These are phyloP conservation scores for Onychostruthus taczanowskii DNA, from an alignment of 2,113 vertebrate genomes.

Conservation along the genomic window DNA sequence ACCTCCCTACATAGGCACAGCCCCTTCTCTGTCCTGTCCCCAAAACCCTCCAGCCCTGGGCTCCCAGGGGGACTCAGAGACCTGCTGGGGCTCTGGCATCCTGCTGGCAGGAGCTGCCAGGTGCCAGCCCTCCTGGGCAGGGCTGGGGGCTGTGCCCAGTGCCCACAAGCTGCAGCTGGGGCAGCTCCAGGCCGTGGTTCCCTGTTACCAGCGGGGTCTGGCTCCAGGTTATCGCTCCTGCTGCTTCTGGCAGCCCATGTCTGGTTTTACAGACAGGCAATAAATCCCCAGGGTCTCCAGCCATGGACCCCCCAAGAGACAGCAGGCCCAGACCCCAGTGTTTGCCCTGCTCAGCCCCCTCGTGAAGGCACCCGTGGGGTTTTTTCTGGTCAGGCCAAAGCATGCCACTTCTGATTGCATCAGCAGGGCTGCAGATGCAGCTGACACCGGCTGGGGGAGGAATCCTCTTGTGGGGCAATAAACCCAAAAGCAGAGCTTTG, in stretches of 20 bases:
- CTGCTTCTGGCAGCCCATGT: not conserved
- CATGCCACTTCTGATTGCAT: not conserved
- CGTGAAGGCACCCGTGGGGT: not conserved
- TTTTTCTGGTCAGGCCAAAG: not conserved
- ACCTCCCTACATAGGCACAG: not conserved
- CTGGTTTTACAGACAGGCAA: not conserved
- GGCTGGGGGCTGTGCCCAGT: fast-evolving
- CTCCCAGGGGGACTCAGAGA: not conserved
- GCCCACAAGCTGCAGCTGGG: not conserved
- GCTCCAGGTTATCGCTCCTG: not conserved
- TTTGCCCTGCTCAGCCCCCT: not conserved
- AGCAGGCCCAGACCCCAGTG: not conserved
- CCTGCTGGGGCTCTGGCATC: not conserved
- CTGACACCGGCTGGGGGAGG: not conserved
- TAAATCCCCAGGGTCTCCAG: not conserved
- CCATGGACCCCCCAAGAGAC: not conserved
- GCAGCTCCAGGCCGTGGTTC: not conserved
- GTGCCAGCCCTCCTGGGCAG: not conserved
- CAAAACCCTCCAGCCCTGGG: not conserved
- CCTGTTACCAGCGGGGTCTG: not conserved
- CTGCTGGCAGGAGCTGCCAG: not conserved
- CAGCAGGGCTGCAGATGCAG: not conserved
- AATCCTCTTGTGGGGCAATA: not conserved
- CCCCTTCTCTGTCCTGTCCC: not conserved
- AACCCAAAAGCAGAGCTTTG: not conserved